Evolutionary conservation across 2,888 invertebrate species (phyloP), one percentile per base, ranked within the genome.

Genomic region (Trichopria drosophilae): DNA sequence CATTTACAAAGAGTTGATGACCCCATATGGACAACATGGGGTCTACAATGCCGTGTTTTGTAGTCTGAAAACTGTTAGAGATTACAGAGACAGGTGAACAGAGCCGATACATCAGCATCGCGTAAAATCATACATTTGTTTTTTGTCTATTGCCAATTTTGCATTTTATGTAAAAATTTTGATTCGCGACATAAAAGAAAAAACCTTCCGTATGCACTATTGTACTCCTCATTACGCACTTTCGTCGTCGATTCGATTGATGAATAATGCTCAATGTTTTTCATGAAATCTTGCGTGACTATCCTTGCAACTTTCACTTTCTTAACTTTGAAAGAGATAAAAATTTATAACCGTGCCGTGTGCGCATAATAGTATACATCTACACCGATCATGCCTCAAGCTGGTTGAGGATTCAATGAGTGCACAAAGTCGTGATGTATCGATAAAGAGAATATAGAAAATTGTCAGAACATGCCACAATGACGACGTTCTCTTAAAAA

Each of bases 1-100:
- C 93, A 87, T 91, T 92, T 81, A 93, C 90, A 84, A 93, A 91
- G 84, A 93, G 90, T 86, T 93, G 93, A 84, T 93, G 93, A 82
- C 93, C 93, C 93, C 93, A 93, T 83, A 93, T 93, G 82, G 90
- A 91, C 83, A 93, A 90, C 92, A 93, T 93, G 83, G 93, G 93
- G 86, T 93, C 93, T 87, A 93, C 90, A 86, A 93, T 91, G 86
- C 93, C 93, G 85, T 90, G 90, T 87, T 91, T 92, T 73, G 79
- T 78, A 71, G 80, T 79, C 79, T 81, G 80, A 79, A 80, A 80
- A 79, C 80, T 80, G 77, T 75, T 73, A 72, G 72, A 72, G 69
- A 73, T 72, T 71, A 72, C 62, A 73, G 68, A 71, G 67, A 71
- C 64, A 71, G 66, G 64, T 66, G 67, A 63, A 70, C 63, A 62